Evolutionary conservation across 2,113 vertebrate species (phyloP).

Genomic region (Camelus bactrianus): DNA sequence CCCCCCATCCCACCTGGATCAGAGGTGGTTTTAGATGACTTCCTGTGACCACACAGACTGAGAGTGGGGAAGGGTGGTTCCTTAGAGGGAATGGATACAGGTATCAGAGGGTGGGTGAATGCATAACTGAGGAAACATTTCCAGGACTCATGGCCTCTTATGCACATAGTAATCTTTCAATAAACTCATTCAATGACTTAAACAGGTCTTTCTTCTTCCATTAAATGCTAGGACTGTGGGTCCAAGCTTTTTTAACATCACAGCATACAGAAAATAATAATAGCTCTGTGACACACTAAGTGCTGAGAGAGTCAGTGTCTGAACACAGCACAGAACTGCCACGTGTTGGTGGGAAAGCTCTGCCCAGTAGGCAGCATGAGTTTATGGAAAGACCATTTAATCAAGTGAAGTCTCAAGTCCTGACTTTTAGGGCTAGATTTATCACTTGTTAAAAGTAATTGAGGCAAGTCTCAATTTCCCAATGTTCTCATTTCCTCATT

Average conservation of each 20-base stretch:
- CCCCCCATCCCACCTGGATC: background rate
- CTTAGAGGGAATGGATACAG: background rate
- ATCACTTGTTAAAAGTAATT: background rate
- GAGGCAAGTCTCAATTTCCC: conserved; percentile 21
- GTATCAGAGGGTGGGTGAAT: background rate
- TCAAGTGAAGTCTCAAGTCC: background rate
- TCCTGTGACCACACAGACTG: background rate
- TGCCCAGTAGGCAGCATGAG: background rate
- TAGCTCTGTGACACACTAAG: background rate
- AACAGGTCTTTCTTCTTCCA: background rate
- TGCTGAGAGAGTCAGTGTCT: background rate
- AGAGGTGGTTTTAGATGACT: background rate
- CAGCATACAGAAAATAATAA: background rate
- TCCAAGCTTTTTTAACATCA: background rate
- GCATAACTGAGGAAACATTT: background rate
- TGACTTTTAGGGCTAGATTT: background rate
- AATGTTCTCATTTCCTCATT: background rate
- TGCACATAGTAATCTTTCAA: background rate
- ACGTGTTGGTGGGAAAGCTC: background rate
- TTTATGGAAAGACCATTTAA: background rate
- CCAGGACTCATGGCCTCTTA: background rate
- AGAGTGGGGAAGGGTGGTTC: background rate
- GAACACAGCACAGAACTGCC: background rate
- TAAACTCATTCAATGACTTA: background rate
- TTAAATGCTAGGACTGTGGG: background rate